Percentiles rank a stretch among this genome's conserved stretches.
These are phyloP conservation scores for Melinaea menophilus DNA, from an alignment of 2,888 invertebrate species.

Conservation along the genomic window DNA sequence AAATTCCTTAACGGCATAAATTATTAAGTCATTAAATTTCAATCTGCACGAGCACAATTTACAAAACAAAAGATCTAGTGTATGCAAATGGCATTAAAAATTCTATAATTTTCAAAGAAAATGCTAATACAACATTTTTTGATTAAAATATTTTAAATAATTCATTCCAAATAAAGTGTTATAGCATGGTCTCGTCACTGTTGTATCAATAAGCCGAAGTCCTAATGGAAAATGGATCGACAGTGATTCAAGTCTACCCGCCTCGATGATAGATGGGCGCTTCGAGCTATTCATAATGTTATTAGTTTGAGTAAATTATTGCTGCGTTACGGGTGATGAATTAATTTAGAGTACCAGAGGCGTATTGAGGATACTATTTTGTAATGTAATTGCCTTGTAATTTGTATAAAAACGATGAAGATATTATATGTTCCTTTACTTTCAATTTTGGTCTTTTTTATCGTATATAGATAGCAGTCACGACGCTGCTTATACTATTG, in stretches of 20 bases:
- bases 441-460: no score
- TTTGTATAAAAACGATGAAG: background rate
- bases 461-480: no score
- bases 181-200: conserved; percentile 21
- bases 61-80: no score
- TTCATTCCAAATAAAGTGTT: conserved; percentile 1
- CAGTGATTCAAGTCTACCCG: conserved; percentile 26
- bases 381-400: conserved; percentile 2
- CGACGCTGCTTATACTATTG: no score
- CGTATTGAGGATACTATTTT: conserved; percentile 3
- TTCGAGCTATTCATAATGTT: conserved; percentile 31
- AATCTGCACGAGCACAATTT: no score
- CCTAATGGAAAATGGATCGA: conserved; percentile 35
- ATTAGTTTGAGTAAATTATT: conserved; percentile 32
- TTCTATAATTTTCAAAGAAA: no score
- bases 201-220: conserved; percentile 29
- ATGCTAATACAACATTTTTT: no score
- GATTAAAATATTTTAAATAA: background rate
- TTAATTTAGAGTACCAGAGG: conserved; percentile 20
- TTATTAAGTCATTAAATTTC: no score
- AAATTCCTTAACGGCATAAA: no score
- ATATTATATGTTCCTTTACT: no score
- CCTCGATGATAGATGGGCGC: conserved; percentile 26
- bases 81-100: no score
- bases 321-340: conserved; percentile 26